phyloP scores from a whole-genome alignment of 2,888 invertebrate genomes.

The Ernsta delagoae region DNA sequence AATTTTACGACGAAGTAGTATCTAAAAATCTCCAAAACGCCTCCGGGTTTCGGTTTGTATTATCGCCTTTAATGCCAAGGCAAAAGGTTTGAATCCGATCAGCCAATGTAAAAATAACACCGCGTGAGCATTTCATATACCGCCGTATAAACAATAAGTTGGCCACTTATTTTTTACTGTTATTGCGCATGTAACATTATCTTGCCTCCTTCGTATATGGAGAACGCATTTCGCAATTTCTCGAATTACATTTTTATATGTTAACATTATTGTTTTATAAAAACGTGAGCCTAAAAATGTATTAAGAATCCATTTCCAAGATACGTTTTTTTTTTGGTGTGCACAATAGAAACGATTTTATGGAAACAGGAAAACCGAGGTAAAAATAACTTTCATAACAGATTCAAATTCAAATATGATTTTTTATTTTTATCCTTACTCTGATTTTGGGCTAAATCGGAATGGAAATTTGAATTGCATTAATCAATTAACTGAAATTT shows the following conservation, averaged over 20 bases:
- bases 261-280: constrained; percentile 32
- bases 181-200: constrained; percentile 32
- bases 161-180: constrained; percentile 34
- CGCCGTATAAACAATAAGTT: constrained; percentile 34
- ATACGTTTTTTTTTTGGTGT: no score
- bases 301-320: no score
- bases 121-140: constrained; percentile 20
- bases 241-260: constrained; percentile 34
- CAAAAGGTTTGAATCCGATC: constrained; percentile 4
- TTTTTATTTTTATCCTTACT: no score
- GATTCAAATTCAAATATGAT: no score
- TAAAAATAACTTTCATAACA: no score
- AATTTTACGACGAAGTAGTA: constrained; percentile 31
- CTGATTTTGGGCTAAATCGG: no score
- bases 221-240: constrained; percentile 27
- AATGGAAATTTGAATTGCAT: no score
- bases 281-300: constrained; percentile 1
- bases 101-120: constrained; percentile 4
- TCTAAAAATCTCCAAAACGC: constrained; percentile 30
- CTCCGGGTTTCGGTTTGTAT: neutral
- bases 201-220: constrained; percentile 26
- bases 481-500: no score
- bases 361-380: no score
- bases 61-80: neutral
- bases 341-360: no score